These are phyloP conservation scores for Columba guinea DNA, from an alignment of 2,797 vertebrate species.

Conservation along the genomic window DNA sequence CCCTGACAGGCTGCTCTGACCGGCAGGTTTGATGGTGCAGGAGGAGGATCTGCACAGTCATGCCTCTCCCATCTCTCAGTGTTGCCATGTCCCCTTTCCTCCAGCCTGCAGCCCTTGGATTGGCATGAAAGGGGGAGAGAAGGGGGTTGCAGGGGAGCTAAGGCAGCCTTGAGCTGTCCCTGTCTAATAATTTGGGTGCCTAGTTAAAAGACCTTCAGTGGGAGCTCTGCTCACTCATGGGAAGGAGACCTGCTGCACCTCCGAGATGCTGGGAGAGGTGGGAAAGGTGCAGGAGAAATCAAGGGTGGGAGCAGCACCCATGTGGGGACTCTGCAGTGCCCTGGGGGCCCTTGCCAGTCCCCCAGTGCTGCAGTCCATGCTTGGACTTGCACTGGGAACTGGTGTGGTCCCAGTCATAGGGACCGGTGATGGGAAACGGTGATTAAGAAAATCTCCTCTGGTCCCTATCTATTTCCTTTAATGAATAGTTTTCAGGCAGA, in stretches of 20 bases:
- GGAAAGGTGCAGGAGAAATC: background rate
- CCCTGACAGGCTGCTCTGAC: background rate
- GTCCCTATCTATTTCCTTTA: background rate
- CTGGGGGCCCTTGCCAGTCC: background rate
- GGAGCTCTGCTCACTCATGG: background rate
- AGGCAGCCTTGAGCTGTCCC: background rate
- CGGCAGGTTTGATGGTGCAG: background rate
- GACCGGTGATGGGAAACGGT: background rate
- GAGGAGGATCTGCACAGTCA: background rate
- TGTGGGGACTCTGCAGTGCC: fast-evolving
- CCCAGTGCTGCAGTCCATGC: background rate
- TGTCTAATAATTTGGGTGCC: fast-evolving
- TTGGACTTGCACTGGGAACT: background rate
- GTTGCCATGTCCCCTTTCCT: background rate
- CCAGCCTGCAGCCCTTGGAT: background rate
- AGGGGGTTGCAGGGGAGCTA: fast-evolving
- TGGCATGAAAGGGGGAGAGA: background rate
- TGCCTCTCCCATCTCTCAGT: background rate
- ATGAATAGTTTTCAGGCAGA: background rate
- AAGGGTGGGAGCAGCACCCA: fast-evolving
- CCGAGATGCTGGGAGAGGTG: background rate
- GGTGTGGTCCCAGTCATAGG: background rate
- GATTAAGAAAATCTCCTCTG: background rate
- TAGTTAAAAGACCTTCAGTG: background rate
- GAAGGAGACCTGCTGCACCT: background rate